phyloP scores from a whole-genome alignment of 2,113 vertebrate genomes.

The Pseudonaja textilis region DNA sequence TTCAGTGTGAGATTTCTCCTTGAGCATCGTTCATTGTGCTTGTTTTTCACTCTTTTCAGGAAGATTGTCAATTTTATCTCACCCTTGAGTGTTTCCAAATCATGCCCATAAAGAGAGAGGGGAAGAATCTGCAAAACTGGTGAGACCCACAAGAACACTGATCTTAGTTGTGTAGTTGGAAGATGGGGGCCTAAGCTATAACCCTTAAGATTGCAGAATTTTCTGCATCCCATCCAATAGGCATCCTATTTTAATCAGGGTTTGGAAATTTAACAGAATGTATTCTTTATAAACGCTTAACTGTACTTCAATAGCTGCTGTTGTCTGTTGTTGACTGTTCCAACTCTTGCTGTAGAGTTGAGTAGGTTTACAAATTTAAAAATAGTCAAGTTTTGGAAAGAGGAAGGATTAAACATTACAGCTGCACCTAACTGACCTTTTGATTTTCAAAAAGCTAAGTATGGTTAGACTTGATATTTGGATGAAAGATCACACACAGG shows the following conservation, averaged over 20 bases:
- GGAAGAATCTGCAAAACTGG: neutral
- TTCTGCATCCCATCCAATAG: neutral
- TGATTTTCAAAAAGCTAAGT: neutral
- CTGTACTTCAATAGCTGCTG: neutral
- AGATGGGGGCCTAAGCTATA: neutral
- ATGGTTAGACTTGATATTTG: neutral
- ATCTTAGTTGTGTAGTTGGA: neutral
- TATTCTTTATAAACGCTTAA: neutral
- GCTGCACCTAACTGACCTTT: neutral
- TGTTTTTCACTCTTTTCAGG: conserved; percentile 7
- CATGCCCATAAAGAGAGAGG: neutral
- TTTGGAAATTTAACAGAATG: neutral
- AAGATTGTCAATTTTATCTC: conserved; percentile 21
- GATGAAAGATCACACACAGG: neutral
- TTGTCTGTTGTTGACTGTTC: neutral
- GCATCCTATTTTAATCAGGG: neutral
- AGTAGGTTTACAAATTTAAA: neutral
- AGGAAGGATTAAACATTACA: neutral
- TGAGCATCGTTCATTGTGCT: neutral
- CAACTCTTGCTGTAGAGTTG: neutral
- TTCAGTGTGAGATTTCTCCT: neutral
- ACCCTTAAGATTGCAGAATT: neutral
- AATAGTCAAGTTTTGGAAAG: neutral
- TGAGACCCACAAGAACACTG: neutral
- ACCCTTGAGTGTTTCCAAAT: neutral